These are phyloP conservation scores for Gymnothorax reevesii DNA, from an alignment of 2,797 vertebrate species.

Conservation along the genomic window DNA sequence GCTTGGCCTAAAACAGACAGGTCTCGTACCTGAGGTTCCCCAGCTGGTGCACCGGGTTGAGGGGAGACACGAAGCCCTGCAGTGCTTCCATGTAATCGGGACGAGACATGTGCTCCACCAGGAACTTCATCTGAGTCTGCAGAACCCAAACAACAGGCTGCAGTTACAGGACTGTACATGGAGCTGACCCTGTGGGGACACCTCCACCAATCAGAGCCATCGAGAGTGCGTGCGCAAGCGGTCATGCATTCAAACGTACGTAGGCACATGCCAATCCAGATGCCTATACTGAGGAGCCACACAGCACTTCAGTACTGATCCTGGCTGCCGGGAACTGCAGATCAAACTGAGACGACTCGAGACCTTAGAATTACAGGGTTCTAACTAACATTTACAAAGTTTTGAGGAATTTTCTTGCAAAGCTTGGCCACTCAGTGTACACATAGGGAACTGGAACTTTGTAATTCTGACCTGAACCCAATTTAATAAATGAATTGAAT, in stretches of 20 bases:
- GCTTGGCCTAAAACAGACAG: not conserved
- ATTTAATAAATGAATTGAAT: no score
- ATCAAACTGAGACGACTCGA: not conserved
- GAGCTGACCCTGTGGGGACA: not conserved
- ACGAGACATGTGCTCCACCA: slow-evolving; percentile 80
- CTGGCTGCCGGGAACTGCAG: not conserved
- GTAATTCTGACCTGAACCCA: no score
- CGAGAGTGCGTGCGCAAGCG: not conserved
- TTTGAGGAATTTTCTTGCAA: no score
- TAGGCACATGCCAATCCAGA: not conserved
- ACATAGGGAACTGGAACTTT: no score
- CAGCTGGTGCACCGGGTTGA: slow-evolving; percentile 78
- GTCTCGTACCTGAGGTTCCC: slow-evolving; percentile 70
- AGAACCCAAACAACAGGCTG: slow-evolving; percentile 45
- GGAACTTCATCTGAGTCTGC: slow-evolving; percentile 79
- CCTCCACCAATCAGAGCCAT: slow-evolving; percentile 25
- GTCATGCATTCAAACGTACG: not conserved
- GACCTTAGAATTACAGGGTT: no score
- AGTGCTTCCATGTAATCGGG: slow-evolving; percentile 80
- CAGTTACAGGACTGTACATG: not conserved
- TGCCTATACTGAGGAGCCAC: not conserved
- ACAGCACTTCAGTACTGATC: not conserved
- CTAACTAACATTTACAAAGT: no score
- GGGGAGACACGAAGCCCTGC: slow-evolving; percentile 75
- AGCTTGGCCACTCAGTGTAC: no score